Evolutionary conservation across 2,888 invertebrate genomes (phyloP).

Genomic region (Amiota communis): DNA sequence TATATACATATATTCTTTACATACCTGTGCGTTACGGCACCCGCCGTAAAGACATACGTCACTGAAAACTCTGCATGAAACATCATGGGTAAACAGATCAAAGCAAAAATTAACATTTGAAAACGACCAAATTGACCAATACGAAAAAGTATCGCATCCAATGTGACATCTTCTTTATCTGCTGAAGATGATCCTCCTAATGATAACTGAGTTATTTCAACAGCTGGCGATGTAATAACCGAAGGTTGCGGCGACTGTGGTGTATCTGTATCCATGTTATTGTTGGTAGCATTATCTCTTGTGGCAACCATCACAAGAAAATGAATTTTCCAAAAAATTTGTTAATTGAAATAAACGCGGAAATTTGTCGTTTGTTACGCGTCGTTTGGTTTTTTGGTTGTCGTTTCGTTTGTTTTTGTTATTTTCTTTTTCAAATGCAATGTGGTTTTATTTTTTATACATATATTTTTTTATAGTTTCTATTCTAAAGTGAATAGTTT

Average conservation of each 20-base stretch:
- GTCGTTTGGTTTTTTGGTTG: neutral
- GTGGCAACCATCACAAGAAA: no score
- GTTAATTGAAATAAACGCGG: neutral
- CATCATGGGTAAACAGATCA: conserved; percentile 79
- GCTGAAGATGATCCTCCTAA: neutral
- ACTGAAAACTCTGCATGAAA: conserved; percentile 79
- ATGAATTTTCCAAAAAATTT: no score
- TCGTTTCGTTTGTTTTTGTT: no score
- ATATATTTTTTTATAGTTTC: conserved; percentile 2
- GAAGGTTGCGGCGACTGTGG: conserved; percentile 8
- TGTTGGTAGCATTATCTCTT: neutral
- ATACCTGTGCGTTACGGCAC: conserved; percentile 81
- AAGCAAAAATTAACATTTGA: conserved; percentile 77
- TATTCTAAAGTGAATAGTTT: neutral
- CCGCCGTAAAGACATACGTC: conserved; percentile 82
- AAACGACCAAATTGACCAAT: conserved; percentile 80
- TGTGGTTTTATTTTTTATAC: conserved; percentile 19
- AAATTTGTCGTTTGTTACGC: neutral
- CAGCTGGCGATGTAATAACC: conserved; percentile 30
- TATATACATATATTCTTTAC: neutral
- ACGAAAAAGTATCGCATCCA: conserved; percentile 65
- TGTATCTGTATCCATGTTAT: neutral
- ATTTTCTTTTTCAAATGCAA: conserved; percentile 10
- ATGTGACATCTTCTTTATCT: conserved; percentile 56
- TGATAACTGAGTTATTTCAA: neutral